Conservation (phyloP, 2,888 invertebrate genomes). For the Cyaniris semiargus region DNA sequence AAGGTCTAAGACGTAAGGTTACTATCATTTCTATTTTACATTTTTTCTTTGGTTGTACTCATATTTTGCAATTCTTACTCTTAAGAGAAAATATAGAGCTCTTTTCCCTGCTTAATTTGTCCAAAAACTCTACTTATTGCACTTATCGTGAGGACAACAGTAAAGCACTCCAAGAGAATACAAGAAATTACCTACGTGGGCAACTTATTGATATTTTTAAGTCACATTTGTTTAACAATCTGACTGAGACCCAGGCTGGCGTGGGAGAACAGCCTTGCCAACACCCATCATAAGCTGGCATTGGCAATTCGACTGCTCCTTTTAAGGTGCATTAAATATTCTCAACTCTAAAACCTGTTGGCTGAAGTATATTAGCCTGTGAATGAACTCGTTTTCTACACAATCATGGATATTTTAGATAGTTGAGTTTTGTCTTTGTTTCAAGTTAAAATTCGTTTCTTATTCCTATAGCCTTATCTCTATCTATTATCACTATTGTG, state of each 20-base stretch:
- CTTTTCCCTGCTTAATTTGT: not conserved
- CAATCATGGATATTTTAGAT: not conserved
- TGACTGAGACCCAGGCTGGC: slow-evolving; percentile 43
- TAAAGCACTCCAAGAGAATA: not conserved
- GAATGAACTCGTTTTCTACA: slow-evolving; percentile 5
- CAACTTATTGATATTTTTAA: not conserved
- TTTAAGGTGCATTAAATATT: slow-evolving; percentile 50
- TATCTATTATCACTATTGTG: no score
- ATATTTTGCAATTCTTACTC: no score
- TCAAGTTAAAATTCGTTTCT: not conserved
- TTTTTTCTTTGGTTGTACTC: no score
- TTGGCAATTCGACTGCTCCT: slow-evolving; percentile 56
- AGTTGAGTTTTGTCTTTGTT: not conserved
- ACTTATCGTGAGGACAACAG: not conserved
- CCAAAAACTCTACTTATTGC: not conserved
- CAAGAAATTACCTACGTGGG: not conserved
- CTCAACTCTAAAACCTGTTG: slow-evolving; percentile 27
- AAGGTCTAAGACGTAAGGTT: no score
- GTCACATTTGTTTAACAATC: not conserved
- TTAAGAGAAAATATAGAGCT: not conserved
- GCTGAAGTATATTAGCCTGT: slow-evolving; percentile 5
- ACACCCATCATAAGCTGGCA: slow-evolving; percentile 51
- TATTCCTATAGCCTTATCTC: no score
- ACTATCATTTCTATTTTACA: no score
- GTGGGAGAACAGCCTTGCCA: slow-evolving; percentile 66